Conservation (phyloP, 1,140 invertebrate species). For the Rhyzopertha dominica region DNA sequence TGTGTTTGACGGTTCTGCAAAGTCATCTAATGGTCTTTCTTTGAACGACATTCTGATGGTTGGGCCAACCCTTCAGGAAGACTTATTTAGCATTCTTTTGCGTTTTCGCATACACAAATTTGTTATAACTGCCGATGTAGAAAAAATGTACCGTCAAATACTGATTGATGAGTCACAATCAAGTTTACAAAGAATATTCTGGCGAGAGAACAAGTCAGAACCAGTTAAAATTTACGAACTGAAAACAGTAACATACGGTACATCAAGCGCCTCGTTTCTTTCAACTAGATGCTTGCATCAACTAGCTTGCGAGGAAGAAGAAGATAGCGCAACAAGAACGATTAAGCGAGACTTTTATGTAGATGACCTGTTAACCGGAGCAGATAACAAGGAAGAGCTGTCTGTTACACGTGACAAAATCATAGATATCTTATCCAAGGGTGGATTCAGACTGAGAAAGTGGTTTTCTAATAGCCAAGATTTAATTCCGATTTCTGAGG, state of each 20-base stretch:
- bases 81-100: conserved; percentile 5
- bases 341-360: too few relatives aligned
- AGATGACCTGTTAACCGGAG: too few relatives aligned
- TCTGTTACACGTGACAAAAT: too few relatives aligned
- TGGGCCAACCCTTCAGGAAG: conserved; percentile 17
- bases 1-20: conserved; percentile 22
- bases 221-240: conserved; percentile 1
- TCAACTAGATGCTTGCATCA: too few relatives aligned
- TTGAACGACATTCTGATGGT: conserved; percentile 35
- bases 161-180: not conserved
- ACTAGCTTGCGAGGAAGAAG: too few relatives aligned
- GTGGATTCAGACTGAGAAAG: too few relatives aligned
- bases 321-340: too few relatives aligned
- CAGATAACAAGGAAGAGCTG: too few relatives aligned
- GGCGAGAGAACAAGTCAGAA: not conserved
- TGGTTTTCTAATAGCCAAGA: too few relatives aligned
- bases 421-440: too few relatives aligned
- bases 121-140: conserved; percentile 19
- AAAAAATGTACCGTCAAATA: conserved; percentile 18
- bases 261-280: conserved; percentile 4
- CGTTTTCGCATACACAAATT: conserved; percentile 8
- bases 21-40: conserved; percentile 8
- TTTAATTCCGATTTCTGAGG: too few relatives aligned
- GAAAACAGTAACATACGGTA: conserved; percentile 3
- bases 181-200: conserved; percentile 11